Evolutionary conservation across 2,797 vertebrate genomes (phyloP), one percentile per base, ranked within the genome.

Genomic region (Furcifer pardalis): DNA sequence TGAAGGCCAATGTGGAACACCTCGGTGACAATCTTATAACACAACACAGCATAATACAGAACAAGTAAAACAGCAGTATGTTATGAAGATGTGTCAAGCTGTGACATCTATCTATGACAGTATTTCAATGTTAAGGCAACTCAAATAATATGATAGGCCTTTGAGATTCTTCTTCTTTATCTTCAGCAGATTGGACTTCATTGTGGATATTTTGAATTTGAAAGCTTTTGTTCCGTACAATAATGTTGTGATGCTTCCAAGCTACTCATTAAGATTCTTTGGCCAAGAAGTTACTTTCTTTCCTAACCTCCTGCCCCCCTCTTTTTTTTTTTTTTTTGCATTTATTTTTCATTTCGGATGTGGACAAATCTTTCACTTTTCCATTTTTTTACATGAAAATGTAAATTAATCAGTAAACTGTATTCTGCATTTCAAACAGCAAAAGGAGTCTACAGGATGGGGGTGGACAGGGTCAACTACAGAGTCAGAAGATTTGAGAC

Each of bases 11-110:
- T 3, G 1, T 35, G 19, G 68, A n/a, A 75, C 1, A 88, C 21
- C 52, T 81, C 49, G 88, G 49, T 77, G 77, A 77, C 88, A 87
- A 72, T 69, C 30, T 79, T 9, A 85, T 7, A n/a, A 75, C 32
- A 68, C 3, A n/a, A 21, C 17, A 60, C 0, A 81, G 5, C 59
- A 4, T 40, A 79, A 69, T 0, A 1, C 5, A 81, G 77, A 35
- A 76, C 17, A 83, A 37, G 63, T 0, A 71, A 83, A 87, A 49
- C 17, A 21, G 60, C 72, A 10, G 1, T 71, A 9, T 68, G 5
- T 9, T 32, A 86, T 56, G 52, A 19, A 56, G 23, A 13, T 74
- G 63, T 1, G 2, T 9, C 42, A 88, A 62, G 5, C 56, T 52
- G 30, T 19, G 7, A 85, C 86, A 79, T 1, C 0, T n/a, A 72